phyloP scores from a whole-genome alignment of 2,888 invertebrate species.

The Geotrupes spiniger region DNA sequence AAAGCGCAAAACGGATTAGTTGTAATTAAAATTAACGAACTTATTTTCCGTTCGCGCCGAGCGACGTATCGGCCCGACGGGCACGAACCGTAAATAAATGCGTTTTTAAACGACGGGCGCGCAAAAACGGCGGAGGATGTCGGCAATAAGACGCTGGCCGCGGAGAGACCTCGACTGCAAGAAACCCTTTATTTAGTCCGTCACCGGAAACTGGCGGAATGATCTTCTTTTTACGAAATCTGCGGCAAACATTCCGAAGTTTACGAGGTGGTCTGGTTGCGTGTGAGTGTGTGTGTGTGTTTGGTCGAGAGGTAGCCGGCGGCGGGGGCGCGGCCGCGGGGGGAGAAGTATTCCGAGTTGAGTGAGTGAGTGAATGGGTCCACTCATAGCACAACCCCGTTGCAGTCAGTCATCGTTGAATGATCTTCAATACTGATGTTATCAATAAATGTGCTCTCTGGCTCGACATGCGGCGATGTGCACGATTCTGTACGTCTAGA shows the following conservation, averaged over 20 bases:
- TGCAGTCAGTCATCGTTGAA: conserved; percentile 36
- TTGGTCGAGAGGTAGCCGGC: conserved; percentile 4
- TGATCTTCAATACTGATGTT: conserved; percentile 35
- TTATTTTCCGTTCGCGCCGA: no score
- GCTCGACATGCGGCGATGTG: conserved; percentile 27
- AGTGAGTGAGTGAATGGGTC: conserved; percentile 3
- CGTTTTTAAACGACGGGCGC: conserved; percentile 10
- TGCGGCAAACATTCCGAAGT: conserved; percentile 8
- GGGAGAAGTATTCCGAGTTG: no score
- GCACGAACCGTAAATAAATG: conserved; percentile 5
- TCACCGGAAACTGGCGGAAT: conserved; percentile 20
- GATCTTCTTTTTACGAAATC: conserved; percentile 9
- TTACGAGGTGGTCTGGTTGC: conserved; percentile 4
- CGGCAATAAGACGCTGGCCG: not conserved
- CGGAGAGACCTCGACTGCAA: conserved; percentile 13
- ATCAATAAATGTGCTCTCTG: conserved; percentile 33
- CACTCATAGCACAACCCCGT: conserved; percentile 4
- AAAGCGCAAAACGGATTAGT: not conserved
- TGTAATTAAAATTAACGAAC: no score
- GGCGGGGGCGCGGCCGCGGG: no score
- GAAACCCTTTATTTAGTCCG: conserved; percentile 20
- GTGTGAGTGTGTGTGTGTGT: no score
- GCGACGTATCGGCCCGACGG: no score
- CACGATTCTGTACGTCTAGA: no score
- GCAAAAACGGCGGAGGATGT: not conserved